phyloP scores from a whole-genome alignment of 2,113 vertebrate species.

The Hemibagrus wyckioides region DNA sequence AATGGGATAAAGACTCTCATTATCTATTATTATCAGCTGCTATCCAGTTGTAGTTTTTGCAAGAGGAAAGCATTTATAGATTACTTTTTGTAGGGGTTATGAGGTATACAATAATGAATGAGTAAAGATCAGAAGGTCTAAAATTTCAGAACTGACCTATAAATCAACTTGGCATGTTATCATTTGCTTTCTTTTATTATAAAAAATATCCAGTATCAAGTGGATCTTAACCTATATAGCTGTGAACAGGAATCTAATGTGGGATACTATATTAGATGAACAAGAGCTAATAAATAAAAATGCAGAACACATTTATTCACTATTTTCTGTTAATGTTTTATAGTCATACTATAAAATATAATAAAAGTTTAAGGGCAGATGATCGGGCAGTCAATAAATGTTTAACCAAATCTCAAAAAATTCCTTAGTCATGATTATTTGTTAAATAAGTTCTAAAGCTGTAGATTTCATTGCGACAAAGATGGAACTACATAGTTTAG shows the following conservation, averaged over 20 bases:
- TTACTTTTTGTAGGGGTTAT: conserved; percentile 9
- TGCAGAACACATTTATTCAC: neutral
- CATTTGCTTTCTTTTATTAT: neutral
- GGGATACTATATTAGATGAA: too few relatives aligned
- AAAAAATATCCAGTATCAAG: neutral
- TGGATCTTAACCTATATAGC: neutral
- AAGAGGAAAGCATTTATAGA: conserved; percentile 4
- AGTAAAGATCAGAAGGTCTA: neutral
- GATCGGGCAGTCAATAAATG: neutral
- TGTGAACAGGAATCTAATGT: neutral
- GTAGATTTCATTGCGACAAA: neutral
- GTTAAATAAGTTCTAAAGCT: neutral
- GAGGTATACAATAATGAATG: neutral
- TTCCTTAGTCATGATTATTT: neutral
- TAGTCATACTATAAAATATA: neutral
- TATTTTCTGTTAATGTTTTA: neutral
- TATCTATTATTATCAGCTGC: conserved; percentile 31
- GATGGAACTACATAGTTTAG: neutral
- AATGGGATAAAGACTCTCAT: conserved; percentile 33
- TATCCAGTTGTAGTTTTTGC: neutral
- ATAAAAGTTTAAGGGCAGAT: neutral
- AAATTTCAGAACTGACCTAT: neutral
- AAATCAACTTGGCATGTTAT: neutral
- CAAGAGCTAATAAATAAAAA: neutral
- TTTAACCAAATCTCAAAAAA: neutral